These are phyloP conservation scores for Heliconius charithonia DNA, from an alignment of 2,888 invertebrate species.

Conservation along the genomic window DNA sequence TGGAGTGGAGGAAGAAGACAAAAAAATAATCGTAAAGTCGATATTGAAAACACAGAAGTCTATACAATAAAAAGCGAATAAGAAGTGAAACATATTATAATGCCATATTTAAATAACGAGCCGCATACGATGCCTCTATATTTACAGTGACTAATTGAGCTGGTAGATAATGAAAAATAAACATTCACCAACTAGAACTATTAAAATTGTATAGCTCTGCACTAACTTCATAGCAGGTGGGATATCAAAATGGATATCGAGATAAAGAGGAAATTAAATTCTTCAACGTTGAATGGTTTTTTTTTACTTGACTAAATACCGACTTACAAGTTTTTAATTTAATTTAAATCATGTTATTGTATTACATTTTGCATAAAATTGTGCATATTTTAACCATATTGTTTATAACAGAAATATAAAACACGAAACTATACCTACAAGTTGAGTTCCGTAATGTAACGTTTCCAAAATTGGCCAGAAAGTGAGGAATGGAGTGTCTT, in stretches of 20 bases:
- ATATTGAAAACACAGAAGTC: neutral
- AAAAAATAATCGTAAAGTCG: neutral
- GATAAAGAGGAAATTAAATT: conserved; percentile 31
- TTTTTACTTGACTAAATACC: neutral
- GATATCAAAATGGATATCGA: conserved; percentile 14
- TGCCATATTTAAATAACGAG: neutral
- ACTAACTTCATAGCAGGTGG: conserved; percentile 5
- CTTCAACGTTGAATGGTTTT: conserved; percentile 2
- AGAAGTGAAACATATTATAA: neutral
- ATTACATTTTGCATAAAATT: too few species aligned
- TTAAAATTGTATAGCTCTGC: conserved; percentile 7
- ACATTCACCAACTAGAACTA: conserved; percentile 8
- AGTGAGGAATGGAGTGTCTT: too few species aligned
- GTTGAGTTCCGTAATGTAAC: too few species aligned
- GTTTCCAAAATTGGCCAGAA: too few species aligned
- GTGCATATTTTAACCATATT: too few species aligned
- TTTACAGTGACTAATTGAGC: conserved; percentile 4
- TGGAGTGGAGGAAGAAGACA: neutral
- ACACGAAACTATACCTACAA: too few species aligned
- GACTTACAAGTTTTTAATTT: neutral
- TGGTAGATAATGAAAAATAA: conserved; percentile 14
- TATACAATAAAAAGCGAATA: neutral
- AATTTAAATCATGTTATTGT: neutral
- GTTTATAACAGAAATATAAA: too few species aligned
- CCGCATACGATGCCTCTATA: neutral